These are phyloP conservation scores for Alsophila aescularia DNA, from an alignment of 2,888 invertebrate species.

Conservation along the genomic window DNA sequence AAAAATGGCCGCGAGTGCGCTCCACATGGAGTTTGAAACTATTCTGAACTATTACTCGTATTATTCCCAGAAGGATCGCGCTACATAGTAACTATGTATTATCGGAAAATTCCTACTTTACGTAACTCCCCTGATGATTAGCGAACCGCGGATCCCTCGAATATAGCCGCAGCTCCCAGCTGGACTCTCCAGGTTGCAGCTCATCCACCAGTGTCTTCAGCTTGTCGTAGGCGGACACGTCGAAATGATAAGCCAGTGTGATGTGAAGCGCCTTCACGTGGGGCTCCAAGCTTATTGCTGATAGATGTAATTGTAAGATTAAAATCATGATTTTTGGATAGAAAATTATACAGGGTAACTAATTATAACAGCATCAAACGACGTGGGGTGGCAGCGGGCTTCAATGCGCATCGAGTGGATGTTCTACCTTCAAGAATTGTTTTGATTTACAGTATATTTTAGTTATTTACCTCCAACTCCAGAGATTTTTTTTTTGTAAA, in stretches of 20 bases:
- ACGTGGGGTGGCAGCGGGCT: no score
- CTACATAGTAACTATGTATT: neutral
- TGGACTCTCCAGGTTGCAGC: slow-evolving; percentile 86
- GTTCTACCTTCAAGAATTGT: no score
- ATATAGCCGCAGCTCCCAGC: slow-evolving; percentile 94
- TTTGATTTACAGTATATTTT: no score
- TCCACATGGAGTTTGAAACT: no score
- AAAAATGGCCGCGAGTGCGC: no score
- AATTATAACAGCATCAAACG: no score
- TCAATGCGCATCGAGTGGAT: no score
- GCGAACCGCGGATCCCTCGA: slow-evolving; percentile 92
- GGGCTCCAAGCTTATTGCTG: slow-evolving; percentile 90
- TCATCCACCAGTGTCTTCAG: slow-evolving; percentile 90
- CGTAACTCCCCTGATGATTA: slow-evolving; percentile 79
- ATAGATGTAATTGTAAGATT: no score
- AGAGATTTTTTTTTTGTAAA: no score
- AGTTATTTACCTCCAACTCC: no score
- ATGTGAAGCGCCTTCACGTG: slow-evolving; percentile 94
- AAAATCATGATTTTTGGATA: neutral
- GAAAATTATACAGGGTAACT: neutral
- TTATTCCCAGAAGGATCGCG: no score
- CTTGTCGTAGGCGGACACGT: slow-evolving; percentile 87
- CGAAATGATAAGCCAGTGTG: slow-evolving; percentile 95
- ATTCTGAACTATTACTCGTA: no score
- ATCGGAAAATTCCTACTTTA: neutral